These are phyloP conservation scores for Habroteleia sp. DNA, from an alignment of 2,888 invertebrate species.

Conservation along the genomic window DNA sequence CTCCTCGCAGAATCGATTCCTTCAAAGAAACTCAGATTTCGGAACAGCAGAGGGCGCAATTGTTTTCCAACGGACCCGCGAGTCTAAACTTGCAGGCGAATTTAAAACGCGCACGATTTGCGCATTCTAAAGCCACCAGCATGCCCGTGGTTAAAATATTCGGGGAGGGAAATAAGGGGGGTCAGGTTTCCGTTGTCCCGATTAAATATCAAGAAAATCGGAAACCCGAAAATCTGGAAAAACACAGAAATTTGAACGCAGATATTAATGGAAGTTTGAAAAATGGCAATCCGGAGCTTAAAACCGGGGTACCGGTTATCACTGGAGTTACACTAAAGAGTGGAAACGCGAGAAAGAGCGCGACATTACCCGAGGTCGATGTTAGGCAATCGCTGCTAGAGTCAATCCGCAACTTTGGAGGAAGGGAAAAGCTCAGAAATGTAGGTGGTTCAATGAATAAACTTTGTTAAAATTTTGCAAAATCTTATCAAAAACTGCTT, in stretches of 20 bases:
- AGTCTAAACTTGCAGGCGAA: constrained; percentile 15
- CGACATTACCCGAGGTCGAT: constrained; percentile 80
- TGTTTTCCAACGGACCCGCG: constrained; percentile 6
- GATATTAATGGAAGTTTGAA: no score
- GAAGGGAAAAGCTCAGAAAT: constrained; percentile 73
- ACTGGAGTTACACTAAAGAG: constrained; percentile 78
- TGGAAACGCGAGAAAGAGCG: constrained; percentile 70
- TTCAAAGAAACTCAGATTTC: constrained; percentile 4
- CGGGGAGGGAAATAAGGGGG: constrained; percentile 51
- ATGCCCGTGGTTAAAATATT: constrained; percentile 73
- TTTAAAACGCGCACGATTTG: constrained; percentile 19
- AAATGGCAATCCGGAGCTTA: constrained; percentile 16
- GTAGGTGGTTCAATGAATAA: constrained; percentile 65
- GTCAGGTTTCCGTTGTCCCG: constrained; percentile 48
- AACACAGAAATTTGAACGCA: background rate
- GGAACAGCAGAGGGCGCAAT: constrained; percentile 1
- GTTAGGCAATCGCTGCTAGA: constrained; percentile 86
- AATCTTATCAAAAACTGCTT: no score
- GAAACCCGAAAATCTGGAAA: background rate
- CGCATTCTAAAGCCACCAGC: constrained; percentile 9
- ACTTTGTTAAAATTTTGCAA: no score
- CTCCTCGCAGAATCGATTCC: constrained; percentile 8
- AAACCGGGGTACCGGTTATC: constrained; percentile 75
- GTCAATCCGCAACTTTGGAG: constrained; percentile 87
- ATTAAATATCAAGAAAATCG: constrained; percentile 39